phyloP scores from a whole-genome alignment of 2,888 invertebrate genomes.

The Horisme vitalbata region DNA sequence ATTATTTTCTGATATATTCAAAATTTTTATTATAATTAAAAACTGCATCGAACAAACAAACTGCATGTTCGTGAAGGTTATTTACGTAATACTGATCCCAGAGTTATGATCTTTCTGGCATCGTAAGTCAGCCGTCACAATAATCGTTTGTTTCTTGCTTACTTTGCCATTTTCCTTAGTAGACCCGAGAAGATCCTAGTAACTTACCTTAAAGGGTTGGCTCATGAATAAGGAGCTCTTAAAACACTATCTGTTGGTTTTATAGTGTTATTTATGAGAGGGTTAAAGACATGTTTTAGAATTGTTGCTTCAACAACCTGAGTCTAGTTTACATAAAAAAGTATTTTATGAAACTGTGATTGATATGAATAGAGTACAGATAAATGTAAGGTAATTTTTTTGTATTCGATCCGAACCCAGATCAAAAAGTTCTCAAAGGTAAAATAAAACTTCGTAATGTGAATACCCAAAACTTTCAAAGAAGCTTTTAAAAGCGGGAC shows the following conservation, averaged over 20 bases:
- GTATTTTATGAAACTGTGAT: too few relatives aligned
- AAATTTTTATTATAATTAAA: too few relatives aligned
- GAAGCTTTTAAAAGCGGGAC: conserved; percentile 19
- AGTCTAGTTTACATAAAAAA: too few relatives aligned
- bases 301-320: too few relatives aligned
- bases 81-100: conserved; percentile 9
- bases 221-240: conserved; percentile 17
- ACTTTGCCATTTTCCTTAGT: conserved; percentile 37
- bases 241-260: conserved; percentile 1
- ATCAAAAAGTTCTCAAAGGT: neutral
- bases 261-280: neutral
- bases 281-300: too few relatives aligned
- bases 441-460: conserved; percentile 3
- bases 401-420: neutral
- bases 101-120: conserved; percentile 38
- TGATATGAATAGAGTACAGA: too few relatives aligned
- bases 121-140: conserved; percentile 56
- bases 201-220: conserved; percentile 26
- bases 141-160: conserved; percentile 57
- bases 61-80: too few relatives aligned
- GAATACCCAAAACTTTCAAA: conserved; percentile 9
- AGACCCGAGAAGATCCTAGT: conserved; percentile 18
- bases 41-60: too few relatives aligned
- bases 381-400: too few relatives aligned
- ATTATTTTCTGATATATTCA: too few relatives aligned